Evolutionary conservation across 2,888 invertebrate genomes (phyloP).

Genomic region (Troglohyphantes excavatus): DNA sequence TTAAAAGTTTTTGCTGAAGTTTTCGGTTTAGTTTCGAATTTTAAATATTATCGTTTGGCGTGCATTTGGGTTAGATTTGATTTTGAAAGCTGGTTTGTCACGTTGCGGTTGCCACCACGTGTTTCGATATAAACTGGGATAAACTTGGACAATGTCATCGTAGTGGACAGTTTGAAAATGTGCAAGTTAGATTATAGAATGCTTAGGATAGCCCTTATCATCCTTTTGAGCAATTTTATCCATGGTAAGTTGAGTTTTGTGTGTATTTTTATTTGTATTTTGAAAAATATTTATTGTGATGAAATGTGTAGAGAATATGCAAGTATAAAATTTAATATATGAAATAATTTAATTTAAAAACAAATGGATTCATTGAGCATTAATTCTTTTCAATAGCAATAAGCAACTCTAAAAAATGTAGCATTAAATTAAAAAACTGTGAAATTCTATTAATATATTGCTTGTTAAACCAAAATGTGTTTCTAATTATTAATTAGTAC

Average conservation of each 20-base stretch:
- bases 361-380: too few relatives aligned
- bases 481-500: too few relatives aligned
- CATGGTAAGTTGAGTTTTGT: slow-evolving; percentile 38
- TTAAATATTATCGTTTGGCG: not conserved
- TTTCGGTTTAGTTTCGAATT: not conserved
- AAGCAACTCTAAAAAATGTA: too few relatives aligned
- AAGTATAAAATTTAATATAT: not conserved
- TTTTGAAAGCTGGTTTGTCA: not conserved
- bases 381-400: too few relatives aligned
- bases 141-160: slow-evolving; percentile 19
- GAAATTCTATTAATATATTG: too few relatives aligned
- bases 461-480: too few relatives aligned
- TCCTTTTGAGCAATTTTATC: slow-evolving; percentile 10
- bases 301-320: not conserved
- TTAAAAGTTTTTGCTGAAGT: not conserved
- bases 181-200: slow-evolving; percentile 36
- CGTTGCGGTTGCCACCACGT: slow-evolving; percentile 18
- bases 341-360: too few relatives aligned
- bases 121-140: slow-evolving; percentile 19
- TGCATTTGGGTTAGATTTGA: slow-evolving; percentile 1
- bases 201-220: slow-evolving; percentile 10
- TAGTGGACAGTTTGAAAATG: slow-evolving; percentile 20
- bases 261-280: not conserved
- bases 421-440: too few relatives aligned
- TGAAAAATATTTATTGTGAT: too few relatives aligned